A percentile compares a stretch with the other conserved stretches of the same genome.
Evolutionary conservation across 2,113 vertebrate species (phyloP).

Genomic region (Eptatretus burgeri): DNA sequence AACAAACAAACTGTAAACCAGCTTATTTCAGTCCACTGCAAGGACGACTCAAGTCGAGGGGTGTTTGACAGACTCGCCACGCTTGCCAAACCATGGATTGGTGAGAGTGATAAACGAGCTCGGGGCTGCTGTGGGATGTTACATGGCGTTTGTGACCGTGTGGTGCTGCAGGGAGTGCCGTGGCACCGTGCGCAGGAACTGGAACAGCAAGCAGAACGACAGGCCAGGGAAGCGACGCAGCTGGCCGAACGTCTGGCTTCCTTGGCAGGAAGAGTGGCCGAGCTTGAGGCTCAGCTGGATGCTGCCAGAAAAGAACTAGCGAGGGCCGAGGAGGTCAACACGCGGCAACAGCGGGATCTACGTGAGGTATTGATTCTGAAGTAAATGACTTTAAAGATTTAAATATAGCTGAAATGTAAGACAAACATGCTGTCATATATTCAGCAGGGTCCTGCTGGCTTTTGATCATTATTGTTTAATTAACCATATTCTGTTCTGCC

Average conservation of each 20-base stretch:
- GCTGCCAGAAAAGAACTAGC: conserved; percentile 78
- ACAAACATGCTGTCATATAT: neutral
- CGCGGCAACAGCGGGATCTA: conserved; percentile 53
- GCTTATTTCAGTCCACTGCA: too few species aligned
- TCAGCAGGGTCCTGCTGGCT: neutral
- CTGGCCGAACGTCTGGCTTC: conserved; percentile 70
- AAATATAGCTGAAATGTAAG: neutral
- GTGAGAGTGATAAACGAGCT: too few species aligned
- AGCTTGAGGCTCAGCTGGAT: conserved; percentile 83
- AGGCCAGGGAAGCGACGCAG: conserved; percentile 45
- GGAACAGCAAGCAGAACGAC: conserved; percentile 54
- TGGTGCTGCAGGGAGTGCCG: neutral
- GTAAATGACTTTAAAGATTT: neutral
- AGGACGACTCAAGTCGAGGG: too few species aligned
- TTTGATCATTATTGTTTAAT: neutral
- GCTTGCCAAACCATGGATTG: too few species aligned
- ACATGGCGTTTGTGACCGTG: too few species aligned
- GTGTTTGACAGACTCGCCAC: too few species aligned
- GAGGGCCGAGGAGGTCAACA: conserved; percentile 67
- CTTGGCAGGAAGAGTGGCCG: conserved; percentile 33
- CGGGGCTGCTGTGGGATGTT: too few species aligned
- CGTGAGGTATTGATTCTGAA: conserved; percentile 33
- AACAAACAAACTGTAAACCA: too few species aligned
- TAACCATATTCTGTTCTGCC: neutral
- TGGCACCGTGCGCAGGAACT: conserved; percentile 25